Evolutionary conservation across 2,797 vertebrate genomes (phyloP), one percentile per base, ranked within the genome.

Genomic region (Bovichtus variegatus): DNA sequence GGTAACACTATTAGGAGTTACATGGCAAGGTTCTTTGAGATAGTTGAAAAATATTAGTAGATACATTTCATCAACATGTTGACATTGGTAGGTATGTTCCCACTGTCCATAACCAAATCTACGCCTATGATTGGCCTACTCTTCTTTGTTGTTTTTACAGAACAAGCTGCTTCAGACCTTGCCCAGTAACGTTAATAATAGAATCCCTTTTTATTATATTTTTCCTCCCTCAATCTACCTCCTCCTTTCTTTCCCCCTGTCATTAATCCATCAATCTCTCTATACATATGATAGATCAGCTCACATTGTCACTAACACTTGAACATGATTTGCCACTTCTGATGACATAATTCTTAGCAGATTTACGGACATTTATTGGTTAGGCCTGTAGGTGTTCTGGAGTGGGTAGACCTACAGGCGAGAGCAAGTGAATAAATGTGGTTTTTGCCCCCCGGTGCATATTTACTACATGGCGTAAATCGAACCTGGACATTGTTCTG

Each of bases 401-500:
- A 70, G 77, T 60, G 54, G 58, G 51, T 21, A 43, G 58, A 40
- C 62, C 78, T 67, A 43, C 21, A 34, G 67, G 47, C 40, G 1
- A 19, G 19, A 69, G 70, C 6, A 5, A 41, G 36, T 38, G 58
- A 73, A 81, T 88, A 83, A 80, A 91, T 82, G 19, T 60, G 76
- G 1, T 67, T 82, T 54, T 80, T 68, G 64, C 46, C 65, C 64
- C 44, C 27, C 1, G 34, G 61, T 81, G 76, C 77, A 80, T 91
- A 87, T 92, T 89, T 93, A 89, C 82, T 69, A 74, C 77, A 66
- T 61, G 36, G 63, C 44, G 31, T 93, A 91, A 93, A 91, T 89
- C 44, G 60, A 87, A 79, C 63, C 59, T 18, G 79, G 81, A 90
- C 84, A 89, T 89, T 90, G 88, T 88, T 89, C 85, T 65, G 80